These are phyloP conservation scores for Esperia sulphurella DNA, from an alignment of 2,888 invertebrate genomes.

Conservation along the genomic window DNA sequence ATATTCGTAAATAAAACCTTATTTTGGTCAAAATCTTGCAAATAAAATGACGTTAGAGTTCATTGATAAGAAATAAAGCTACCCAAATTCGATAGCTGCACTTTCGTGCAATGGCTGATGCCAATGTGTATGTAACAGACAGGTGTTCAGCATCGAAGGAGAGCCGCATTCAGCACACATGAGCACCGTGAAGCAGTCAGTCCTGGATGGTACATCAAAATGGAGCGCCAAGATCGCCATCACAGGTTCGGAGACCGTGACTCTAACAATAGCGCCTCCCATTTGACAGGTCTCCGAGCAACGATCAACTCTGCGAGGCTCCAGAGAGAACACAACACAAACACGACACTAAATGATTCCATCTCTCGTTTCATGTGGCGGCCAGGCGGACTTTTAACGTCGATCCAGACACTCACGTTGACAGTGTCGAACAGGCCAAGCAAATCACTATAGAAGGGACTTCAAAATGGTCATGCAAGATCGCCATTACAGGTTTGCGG, in stretches of 20 bases:
- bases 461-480: slow-evolving; percentile 99
- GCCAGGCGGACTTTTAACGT: slow-evolving; percentile 96
- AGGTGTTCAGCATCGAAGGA: slow-evolving; percentile 96
- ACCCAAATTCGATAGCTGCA: not conserved
- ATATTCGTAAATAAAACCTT: not conserved
- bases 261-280: slow-evolving; percentile 21
- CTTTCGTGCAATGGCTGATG: slow-evolving; percentile 34
- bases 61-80: not conserved
- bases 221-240: slow-evolving; percentile 99
- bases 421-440: slow-evolving; percentile 98
- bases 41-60: too few species aligned
- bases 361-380: slow-evolving; percentile 78
- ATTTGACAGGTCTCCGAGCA: slow-evolving; percentile 21
- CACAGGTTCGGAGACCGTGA: slow-evolving; percentile 92
- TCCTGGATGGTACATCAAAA: slow-evolving; percentile 99
- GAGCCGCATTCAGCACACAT: slow-evolving; percentile 97
- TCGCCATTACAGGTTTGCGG: slow-evolving; percentile 97
- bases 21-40: not conserved
- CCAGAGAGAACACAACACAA: slow-evolving; percentile 41
- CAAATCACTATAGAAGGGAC: slow-evolving; percentile 99
- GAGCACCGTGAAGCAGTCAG: slow-evolving; percentile 99
- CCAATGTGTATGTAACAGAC: slow-evolving; percentile 83
- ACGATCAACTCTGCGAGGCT: slow-evolving; percentile 20
- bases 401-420: slow-evolving; percentile 98
- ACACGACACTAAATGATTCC: slow-evolving; percentile 63